Conservation (phyloP, 1,140 invertebrate genomes). For the Tribolium castaneum region DNA sequence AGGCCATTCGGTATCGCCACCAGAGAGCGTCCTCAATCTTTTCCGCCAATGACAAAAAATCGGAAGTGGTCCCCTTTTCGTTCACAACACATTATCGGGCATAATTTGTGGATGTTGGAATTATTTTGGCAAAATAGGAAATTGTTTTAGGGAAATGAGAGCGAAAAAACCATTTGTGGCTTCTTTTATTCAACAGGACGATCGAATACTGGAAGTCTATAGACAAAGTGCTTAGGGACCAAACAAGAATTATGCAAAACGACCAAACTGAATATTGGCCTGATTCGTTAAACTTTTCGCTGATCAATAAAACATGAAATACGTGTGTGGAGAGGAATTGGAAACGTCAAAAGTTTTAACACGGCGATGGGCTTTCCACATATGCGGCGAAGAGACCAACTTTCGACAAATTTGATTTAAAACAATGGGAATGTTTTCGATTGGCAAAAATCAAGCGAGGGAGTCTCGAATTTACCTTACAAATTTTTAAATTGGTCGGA, state of each 20-base stretch:
- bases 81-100: conserved; percentile 19
- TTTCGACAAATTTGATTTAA: neutral
- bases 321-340: neutral
- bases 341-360: neutral
- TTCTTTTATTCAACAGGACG: conserved; percentile 21
- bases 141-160: conserved; percentile 1
- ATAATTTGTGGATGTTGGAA: conserved; percentile 1
- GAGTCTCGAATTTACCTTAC: too few species aligned
- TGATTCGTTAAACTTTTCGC: conserved; percentile 12
- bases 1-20: conserved; percentile 17
- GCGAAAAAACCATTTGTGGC: conserved; percentile 1
- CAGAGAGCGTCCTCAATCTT: conserved; percentile 29
- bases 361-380: neutral
- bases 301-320: conserved; percentile 29
- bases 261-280: conserved; percentile 9
- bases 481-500: too few species aligned
- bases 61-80: conserved; percentile 2
- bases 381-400: neutral
- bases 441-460: too few species aligned
- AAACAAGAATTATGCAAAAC: conserved; percentile 31
- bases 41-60: conserved; percentile 19
- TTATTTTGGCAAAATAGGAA: neutral
- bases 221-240: conserved; percentile 24
- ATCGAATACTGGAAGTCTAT: conserved; percentile 3
- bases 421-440: neutral